Conservation (phyloP, 2,113 vertebrate species). For the Pangasianodon hypophthalmus region DNA sequence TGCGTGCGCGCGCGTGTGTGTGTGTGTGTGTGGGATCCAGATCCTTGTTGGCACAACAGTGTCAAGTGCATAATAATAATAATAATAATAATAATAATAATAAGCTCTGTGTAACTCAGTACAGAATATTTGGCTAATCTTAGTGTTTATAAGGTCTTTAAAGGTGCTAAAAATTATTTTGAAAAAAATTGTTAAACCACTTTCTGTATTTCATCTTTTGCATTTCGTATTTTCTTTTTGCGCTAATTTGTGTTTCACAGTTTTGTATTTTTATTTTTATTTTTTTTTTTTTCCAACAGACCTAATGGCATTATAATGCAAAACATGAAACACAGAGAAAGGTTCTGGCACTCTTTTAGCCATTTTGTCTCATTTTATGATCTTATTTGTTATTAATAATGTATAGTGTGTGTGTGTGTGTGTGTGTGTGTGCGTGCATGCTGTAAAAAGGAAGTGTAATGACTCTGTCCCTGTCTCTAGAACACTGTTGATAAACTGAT, state of each 20-base stretch:
- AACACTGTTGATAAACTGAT: slow-evolving; percentile 99
- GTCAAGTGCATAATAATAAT: not conserved
- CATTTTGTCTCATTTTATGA: not conserved
- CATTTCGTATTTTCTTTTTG: too few relatives aligned
- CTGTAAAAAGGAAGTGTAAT: not conserved
- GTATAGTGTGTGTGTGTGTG: slow-evolving; percentile 21
- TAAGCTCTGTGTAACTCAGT: too few relatives aligned
- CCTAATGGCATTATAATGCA: not conserved
- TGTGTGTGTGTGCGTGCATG: not conserved
- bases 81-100: too few relatives aligned
- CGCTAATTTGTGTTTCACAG: too few relatives aligned
- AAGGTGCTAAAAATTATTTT: too few relatives aligned
- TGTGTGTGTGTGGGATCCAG: not conserved
- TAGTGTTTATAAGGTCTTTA: too few relatives aligned
- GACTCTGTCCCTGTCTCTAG: slow-evolving; percentile 67
- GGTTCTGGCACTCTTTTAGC: not conserved
- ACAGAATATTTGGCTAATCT: too few relatives aligned
- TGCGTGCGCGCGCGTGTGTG: not conserved
- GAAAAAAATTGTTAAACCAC: too few relatives aligned
- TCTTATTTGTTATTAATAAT: not conserved
- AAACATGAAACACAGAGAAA: not conserved
- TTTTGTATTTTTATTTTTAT: too few relatives aligned
- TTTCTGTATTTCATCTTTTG: too few relatives aligned
- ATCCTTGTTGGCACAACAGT: not conserved
- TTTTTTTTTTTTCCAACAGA: not conserved